Base-by-base conservation (phyloP, 2,888 invertebrate genomes). In the Bruchidius siliquastri region DNA sequence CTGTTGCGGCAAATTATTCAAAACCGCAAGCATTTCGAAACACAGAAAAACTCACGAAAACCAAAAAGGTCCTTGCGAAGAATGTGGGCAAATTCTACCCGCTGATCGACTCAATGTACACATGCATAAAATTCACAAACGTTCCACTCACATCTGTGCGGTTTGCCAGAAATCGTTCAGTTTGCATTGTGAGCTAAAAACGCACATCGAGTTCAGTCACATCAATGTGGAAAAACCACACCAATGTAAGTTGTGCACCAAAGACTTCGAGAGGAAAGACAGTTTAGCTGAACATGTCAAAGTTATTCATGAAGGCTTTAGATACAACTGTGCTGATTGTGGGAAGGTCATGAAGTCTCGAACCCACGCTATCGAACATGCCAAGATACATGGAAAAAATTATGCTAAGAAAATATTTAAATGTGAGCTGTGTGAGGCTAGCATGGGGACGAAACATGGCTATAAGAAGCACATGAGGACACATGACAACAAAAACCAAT, bases 221-320 rank as follows among this genome's bases (percentile, higher is more conserved):
- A 0, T 88, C 88, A 71, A 89, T 87, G 76, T 90, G 88, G 84
- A 80, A 71, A 80, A 81, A 32, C 49, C 49, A 13, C 80, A 76
- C 22, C 76, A 79, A 22, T 85, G 85, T 75, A 77, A 77, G 2
- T 69, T 78, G n/a, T 83, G 83, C 71, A 76, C 76, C 20, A 79
- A 79, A 69, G 79, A 80, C 10, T 83, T 80, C 73, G 79, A 80
- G 49, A 80, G 75, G 26, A 74, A 75, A 22, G 75, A 75, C 30
- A 79, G 79, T 70, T 74, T 82, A 0, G 72, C 74, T 0, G 77
- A 77, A 22, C 83, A 83, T 71, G 74, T 76, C 18, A 76, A 76
- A 72, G 79, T 79, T 69, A 79, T 79, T 20, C 83, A 83, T 74
- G 79, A 82, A 73, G 81, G 80, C 26, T 22, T 79, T 20, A 70